phyloP scores from a whole-genome alignment of 2,888 invertebrate species.

The Cepaea hortensis region DNA sequence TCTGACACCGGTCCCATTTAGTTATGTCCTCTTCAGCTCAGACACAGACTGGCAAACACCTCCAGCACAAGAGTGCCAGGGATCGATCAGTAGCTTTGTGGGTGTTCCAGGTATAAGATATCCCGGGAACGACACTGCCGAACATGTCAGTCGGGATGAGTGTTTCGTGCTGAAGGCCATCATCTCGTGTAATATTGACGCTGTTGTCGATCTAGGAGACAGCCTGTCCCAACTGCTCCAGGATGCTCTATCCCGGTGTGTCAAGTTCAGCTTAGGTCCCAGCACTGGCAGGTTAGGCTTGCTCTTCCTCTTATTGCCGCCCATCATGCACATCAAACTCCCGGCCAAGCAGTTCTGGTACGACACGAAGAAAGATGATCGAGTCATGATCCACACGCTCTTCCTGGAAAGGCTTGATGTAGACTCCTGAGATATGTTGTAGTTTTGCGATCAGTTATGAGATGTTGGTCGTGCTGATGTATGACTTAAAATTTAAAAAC shows the following conservation, averaged over 20 bases:
- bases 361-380: constrained; percentile 88
- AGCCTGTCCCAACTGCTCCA: constrained; percentile 91
- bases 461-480: too few species aligned
- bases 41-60: too few species aligned
- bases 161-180: too few species aligned
- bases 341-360: constrained; percentile 94
- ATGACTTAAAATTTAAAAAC: too few species aligned
- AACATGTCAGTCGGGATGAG: too few species aligned
- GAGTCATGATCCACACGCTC: constrained; percentile 95
- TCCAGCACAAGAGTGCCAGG: too few species aligned
- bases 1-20: too few species aligned
- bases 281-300: constrained; percentile 84
- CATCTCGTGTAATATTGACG: constrained; percentile 83
- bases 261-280: constrained; percentile 80
- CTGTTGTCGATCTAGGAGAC: constrained; percentile 90
- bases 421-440: constrained; percentile 65
- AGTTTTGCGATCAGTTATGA: too few species aligned
- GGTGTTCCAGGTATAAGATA: too few species aligned
- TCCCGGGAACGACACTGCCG: too few species aligned
- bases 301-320: constrained; percentile 90
- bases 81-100: too few species aligned
- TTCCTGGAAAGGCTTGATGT: constrained; percentile 95
- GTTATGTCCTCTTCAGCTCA: too few species aligned
- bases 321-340: constrained; percentile 91
- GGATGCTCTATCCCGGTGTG: constrained; percentile 90